Evolutionary conservation across 2,888 invertebrate genomes (phyloP), one percentile per base, ranked within the genome.

Genomic region (Drosophila neotestacea): DNA sequence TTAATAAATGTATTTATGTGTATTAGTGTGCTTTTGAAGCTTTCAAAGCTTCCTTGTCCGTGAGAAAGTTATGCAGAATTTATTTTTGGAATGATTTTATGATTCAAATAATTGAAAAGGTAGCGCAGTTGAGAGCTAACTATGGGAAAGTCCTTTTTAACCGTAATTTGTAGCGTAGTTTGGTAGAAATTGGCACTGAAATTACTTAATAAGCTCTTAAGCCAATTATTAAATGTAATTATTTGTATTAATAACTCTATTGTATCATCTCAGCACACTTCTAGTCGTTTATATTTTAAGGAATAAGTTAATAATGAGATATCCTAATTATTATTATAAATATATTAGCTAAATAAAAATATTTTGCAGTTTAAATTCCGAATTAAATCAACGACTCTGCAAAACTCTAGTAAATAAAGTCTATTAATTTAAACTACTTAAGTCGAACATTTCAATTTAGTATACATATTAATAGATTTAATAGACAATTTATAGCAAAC

Each of bases 11-110:
- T 7, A 38, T 34, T 34, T 44, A 34, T 46, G 44, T 61, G 61
- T 70, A 46, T 39, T 51, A 42, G 27, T 42, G 51, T n/a, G 27
- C 52, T 68, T 46, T 58, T 28, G 7, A 38, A 59, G 59, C 55
- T 63, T 63, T 48, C 9, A 48, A 51, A 56, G 44, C 44, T 1
- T n/a, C 6, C 13, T n/a, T 10, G 11, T 52, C 1, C 30, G 44
- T 56, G 48, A 41, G 60, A 70, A 70, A 55, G 39, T 27, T 54
- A 22, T 63, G 70, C 55, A 72, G 81, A 84, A 77, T 77, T 77
- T 84, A 85, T 85, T 85, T 84, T 79, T 81, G 70, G 64, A 83
- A 75, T 56, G 71, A 72, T 81, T 81, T 83, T 81, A 71, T 58
- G 51, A 62, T 52, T 16, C 47, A 46, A 62, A 34, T 16, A 51